Base-by-base conservation (phyloP, 1,140 invertebrate genomes). In the Anastrepha obliqua region DNA sequence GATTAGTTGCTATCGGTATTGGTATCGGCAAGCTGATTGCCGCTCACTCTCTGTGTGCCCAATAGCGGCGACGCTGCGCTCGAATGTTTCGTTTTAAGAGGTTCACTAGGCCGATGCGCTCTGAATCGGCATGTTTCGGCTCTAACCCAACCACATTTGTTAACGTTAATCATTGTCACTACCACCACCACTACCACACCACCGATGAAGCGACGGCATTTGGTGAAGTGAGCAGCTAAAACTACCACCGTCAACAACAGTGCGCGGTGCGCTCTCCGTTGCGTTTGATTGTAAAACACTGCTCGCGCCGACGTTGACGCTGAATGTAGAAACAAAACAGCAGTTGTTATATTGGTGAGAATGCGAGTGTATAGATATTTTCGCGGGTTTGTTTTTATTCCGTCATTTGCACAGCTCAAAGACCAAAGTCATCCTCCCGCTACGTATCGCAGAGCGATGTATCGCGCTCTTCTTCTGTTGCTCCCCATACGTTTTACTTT, bases 1-100 rank as follows among this genome's bases (percentile, higher is more conserved):
- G 15, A 44, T 74, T 44, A 17, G 17, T 39, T 44, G 44, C 55
- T n/a, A 62, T 62, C 70, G 60, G 42, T 47, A 64, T 74, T 39
- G 74, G 29, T 47, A 78, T 5, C 29, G n/a, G n/a, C 13, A 59
- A 3, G 85, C 39, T 74, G 7, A 44, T 47, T n/a, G 64, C 67
- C 89, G 90, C 86, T 64, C 88, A 86, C 70, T 91, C 88, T 89
- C 85, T 67, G 85, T 67, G 85, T 86, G 87, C 29, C 89, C 88
- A 47, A 74, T 17, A 58, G 59, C 39, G n/a, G 58, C 17, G 13
- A 9, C 29, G 51, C 29, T 74, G 20, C 17, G 55, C 17, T 87
- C 29, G 70, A 13, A 17, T 17, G 65, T 58, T 55, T 81, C 15
- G 11, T 51, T 51, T 39, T 42, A 20, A 29, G 29, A 29, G 29